These are phyloP conservation scores for Epirrhoe tristata DNA, from an alignment of 2,888 invertebrate genomes.

Conservation along the genomic window DNA sequence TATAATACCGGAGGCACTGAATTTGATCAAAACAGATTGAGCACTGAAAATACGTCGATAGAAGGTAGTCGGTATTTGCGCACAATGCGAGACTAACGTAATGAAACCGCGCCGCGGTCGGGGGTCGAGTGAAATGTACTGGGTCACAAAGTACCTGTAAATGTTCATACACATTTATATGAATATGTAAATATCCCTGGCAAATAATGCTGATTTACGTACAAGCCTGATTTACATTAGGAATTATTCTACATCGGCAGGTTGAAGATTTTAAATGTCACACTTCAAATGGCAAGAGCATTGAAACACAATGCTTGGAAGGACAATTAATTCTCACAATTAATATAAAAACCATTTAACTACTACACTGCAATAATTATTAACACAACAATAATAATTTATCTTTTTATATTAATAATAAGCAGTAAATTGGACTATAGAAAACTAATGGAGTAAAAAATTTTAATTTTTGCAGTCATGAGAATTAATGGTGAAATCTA, in stretches of 20 bases:
- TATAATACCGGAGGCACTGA: conserved; percentile 61
- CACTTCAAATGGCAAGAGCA: conserved; percentile 43
- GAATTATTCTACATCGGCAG: conserved; percentile 62
- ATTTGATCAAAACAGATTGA: conserved; percentile 76
- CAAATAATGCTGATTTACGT: conserved; percentile 71
- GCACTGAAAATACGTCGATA: conserved; percentile 52
- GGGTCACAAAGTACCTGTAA: conserved; percentile 62
- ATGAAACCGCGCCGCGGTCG: conserved; percentile 48
- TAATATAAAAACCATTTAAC: background rate
- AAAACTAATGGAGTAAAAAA: no score
- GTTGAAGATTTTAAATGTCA: conserved; percentile 45
- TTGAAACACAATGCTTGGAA: conserved; percentile 17
- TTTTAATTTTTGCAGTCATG: no score
- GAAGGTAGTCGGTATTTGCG: conserved; percentile 52
- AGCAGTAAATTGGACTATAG: background rate
- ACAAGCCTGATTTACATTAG: conserved; percentile 67
- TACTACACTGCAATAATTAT: background rate
- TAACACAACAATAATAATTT: background rate
- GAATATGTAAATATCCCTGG: conserved; percentile 74
- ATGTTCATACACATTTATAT: conserved; percentile 73
- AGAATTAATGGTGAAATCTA: no score
- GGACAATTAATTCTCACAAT: background rate
- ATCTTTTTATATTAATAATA: background rate
- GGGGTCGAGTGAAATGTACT: conserved; percentile 69
- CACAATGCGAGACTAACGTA: conserved; percentile 49